Conservation (phyloP, 2,888 invertebrate genomes). For the Thysanoteuthis rhombus region DNA sequence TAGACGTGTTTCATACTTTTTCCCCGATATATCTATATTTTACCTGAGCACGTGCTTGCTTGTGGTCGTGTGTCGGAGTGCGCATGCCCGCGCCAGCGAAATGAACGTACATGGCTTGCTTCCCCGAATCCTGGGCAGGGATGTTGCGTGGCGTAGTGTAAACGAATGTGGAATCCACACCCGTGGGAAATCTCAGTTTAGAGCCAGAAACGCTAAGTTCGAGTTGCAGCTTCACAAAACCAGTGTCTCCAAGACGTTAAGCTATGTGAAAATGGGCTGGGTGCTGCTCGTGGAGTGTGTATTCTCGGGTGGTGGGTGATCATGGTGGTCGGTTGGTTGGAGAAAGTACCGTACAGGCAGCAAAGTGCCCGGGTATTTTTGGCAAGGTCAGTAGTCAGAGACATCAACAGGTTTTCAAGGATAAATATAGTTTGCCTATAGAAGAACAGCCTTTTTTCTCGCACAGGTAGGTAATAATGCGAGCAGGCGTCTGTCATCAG, state of each 20-base stretch:
- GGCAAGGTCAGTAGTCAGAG: neutral
- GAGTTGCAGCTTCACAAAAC: neutral
- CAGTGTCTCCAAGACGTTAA: neutral
- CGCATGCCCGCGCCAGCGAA: neutral
- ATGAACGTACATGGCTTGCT: neutral
- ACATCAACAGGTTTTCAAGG: constrained; percentile 12
- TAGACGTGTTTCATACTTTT: neutral
- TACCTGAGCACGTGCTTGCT: neutral
- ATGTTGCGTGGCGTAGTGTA: neutral
- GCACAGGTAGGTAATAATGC: neutral
- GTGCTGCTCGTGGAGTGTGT: neutral
- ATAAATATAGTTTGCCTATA: neutral
- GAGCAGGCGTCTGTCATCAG: neutral
- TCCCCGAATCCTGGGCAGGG: neutral
- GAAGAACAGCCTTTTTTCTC: too few species aligned
- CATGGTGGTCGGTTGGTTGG: neutral
- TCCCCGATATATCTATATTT: neutral
- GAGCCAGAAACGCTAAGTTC: neutral
- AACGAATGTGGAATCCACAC: neutral
- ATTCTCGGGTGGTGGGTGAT: neutral
- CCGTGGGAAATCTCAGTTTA: neutral
- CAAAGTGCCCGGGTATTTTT: neutral
- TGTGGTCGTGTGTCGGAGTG: neutral
- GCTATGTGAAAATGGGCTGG: neutral
- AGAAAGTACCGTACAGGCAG: neutral